Evolutionary conservation across 2,797 vertebrate genomes (phyloP).

Genomic region (Pantherophis alleghaniensis): DNA sequence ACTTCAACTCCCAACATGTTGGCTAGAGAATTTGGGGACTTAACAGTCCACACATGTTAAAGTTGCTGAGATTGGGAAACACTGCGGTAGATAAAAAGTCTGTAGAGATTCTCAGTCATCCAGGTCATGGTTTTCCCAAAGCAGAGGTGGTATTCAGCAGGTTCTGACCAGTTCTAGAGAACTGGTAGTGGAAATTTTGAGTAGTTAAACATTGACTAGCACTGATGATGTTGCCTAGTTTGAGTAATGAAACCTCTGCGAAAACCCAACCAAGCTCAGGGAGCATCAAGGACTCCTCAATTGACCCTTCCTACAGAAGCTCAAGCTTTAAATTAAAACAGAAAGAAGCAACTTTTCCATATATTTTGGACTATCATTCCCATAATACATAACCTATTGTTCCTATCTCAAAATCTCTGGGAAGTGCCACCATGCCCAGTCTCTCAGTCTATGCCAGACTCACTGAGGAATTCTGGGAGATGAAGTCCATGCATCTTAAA

Average conservation of each 20-base stretch:
- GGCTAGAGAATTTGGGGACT: not conserved
- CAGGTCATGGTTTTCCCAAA: no score
- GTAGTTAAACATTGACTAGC: no score
- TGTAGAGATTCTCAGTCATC: no score
- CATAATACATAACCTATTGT: not conserved
- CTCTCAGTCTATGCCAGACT: not conserved
- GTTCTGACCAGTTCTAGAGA: no score
- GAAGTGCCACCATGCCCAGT: not conserved
- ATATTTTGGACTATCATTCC: not conserved
- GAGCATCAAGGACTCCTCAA: not conserved
- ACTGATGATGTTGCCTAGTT: no score
- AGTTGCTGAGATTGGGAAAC: not conserved
- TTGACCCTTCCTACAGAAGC: not conserved
- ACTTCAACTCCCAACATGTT: not conserved
- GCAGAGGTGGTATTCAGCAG: no score
- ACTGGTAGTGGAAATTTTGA: no score
- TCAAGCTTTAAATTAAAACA: not conserved
- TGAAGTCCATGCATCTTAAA: not conserved
- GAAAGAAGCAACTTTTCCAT: not conserved
- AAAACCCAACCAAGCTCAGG: no score
- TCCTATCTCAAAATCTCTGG: not conserved
- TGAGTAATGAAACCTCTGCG: no score
- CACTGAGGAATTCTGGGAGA: not conserved
- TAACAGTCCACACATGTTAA: not conserved
- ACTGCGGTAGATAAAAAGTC: no score